Conservation (phyloP, 2,113 vertebrate genomes). For the Urocitellus parryii region DNA sequence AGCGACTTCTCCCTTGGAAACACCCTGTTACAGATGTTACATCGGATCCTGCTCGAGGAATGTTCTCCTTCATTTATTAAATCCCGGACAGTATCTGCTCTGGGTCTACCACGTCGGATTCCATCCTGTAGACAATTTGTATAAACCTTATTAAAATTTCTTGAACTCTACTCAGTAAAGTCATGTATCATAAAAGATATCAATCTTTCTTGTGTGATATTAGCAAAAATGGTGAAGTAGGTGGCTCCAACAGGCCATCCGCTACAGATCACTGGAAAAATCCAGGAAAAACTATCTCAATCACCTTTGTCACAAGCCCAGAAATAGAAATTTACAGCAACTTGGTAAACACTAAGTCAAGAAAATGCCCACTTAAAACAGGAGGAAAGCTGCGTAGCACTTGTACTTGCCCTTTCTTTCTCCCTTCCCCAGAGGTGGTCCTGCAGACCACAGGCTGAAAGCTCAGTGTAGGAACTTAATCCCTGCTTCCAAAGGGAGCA, state of each 20-base stretch:
- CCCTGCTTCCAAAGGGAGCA: not conserved
- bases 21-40: conserved; percentile 97
- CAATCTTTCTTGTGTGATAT: conserved; percentile 33
- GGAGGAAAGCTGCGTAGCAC: not conserved
- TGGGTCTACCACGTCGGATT: conserved; percentile 94
- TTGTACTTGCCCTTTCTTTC: not conserved
- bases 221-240: not conserved
- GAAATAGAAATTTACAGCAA: not conserved
- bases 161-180: not conserved
- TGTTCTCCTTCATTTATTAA: conserved; percentile 97
- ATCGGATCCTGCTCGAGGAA: conserved; percentile 98
- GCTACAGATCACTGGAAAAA: conserved; percentile 20
- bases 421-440: not conserved
- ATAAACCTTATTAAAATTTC: conserved; percentile 39
- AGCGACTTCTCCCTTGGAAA: conserved; percentile 98
- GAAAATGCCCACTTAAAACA: not conserved
- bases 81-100: conserved; percentile 96
- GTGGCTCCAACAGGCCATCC: not conserved
- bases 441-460: not conserved
- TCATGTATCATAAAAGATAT: not conserved
- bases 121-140: conserved; percentile 90
- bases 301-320: not conserved
- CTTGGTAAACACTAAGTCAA: not conserved
- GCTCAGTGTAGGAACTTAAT: not conserved
- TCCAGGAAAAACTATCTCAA: not conserved